phyloP scores from a whole-genome alignment of 1,140 invertebrate genomes.

The Oedothorax gibbosus region DNA sequence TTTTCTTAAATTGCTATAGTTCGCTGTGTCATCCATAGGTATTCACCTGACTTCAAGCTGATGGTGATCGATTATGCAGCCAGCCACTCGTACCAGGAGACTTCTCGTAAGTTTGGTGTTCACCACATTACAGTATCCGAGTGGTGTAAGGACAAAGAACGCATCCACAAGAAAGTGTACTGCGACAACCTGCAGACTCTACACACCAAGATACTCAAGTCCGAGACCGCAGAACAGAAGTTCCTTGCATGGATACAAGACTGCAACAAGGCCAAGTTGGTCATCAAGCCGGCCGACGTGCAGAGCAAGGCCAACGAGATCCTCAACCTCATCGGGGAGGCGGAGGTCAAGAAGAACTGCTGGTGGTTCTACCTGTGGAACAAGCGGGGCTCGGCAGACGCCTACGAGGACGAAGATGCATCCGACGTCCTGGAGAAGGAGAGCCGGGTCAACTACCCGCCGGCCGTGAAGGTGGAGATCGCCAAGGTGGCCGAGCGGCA shows the following conservation, averaged over 20 bases:
- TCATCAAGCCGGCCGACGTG: slow-evolving; percentile 54
- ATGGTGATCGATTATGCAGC: slow-evolving; percentile 55
- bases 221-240: slow-evolving; percentile 58
- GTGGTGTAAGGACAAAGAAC: slow-evolving; percentile 68
- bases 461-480: slow-evolving; percentile 56
- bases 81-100: slow-evolving; percentile 52
- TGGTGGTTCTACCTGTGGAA: slow-evolving; percentile 61
- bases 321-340: slow-evolving; percentile 52
- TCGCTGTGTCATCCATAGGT: neutral
- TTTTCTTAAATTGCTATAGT: no score
- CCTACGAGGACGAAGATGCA: slow-evolving; percentile 45
- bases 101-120: slow-evolving; percentile 57
- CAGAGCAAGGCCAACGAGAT: slow-evolving; percentile 55
- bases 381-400: slow-evolving; percentile 37
- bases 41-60: slow-evolving; percentile 58
- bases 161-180: slow-evolving; percentile 73
- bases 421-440: slow-evolving; percentile 54
- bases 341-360: slow-evolving; percentile 57
- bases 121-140: slow-evolving; percentile 59
- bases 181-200: slow-evolving; percentile 65
- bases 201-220: slow-evolving; percentile 61
- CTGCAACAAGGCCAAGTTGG: slow-evolving; percentile 54
- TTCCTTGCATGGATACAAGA: slow-evolving; percentile 57
- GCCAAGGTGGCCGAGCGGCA: slow-evolving; percentile 55
- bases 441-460: slow-evolving; percentile 55